Base-by-base conservation (phyloP, 2,113 vertebrate species). In the Muscicapa adusta region DNA sequence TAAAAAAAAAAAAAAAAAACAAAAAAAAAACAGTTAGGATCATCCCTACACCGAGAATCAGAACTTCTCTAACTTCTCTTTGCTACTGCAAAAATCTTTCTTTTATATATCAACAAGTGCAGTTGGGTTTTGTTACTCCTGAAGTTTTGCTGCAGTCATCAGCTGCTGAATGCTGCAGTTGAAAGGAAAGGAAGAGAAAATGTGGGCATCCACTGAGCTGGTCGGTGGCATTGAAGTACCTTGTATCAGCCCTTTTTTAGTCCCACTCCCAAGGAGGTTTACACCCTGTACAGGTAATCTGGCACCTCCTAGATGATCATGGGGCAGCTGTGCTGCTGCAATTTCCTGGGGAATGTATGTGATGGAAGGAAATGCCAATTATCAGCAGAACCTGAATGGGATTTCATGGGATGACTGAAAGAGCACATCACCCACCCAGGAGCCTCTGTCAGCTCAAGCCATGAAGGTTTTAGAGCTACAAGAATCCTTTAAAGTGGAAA, bases 211-310 rank as follows among this genome's bases (percentile, higher is more conserved):
- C 24, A 1, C 6, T 2, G 14, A 45, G 23, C 12, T 51, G 34
- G 33, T 66, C 47, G 60, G 29, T 33, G 14, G 3, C 33, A 9
- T 3, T 24, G 51, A 85, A 48, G 17, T 6, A 22, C 12, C 5
- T 57, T 5, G 2, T 22, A n/a, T 50, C 1, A 2, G 14, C 5
- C 18, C 17, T 31, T 45, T 24, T 38, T 13, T 12, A 28, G 2
- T 12, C 10, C n/a, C 5, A 1, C 38, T 17, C 18, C 7, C 0
- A 0, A 1, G 0, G 18, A 9, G 6, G 4, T 18, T 36, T 6
- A 0, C 13, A 17, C 6, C 18, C 11, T 0, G 0, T 23, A 22
- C 34, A 81, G 75, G 85, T 85, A 50, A 65, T 24, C 58, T 79
- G 53, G 34, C 29, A 81, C 31, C 40, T 57, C 15, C 7, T 20